Evolutionary conservation across 2,113 vertebrate species (phyloP), one percentile per base, ranked within the genome.

Genomic region (human): DNA sequence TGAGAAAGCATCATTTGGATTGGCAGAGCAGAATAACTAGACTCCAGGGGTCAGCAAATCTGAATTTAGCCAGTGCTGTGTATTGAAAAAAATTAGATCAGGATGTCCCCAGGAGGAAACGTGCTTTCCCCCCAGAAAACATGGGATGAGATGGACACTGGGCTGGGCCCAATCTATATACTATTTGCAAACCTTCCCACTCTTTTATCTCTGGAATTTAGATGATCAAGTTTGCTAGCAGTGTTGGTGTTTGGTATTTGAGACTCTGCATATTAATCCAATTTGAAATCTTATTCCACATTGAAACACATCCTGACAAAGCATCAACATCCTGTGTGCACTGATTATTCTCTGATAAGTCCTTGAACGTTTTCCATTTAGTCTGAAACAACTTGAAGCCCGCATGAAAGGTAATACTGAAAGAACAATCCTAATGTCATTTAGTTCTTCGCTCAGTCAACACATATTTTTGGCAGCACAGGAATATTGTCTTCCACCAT

Each of bases 401-500:
- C 92, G 98, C 89, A 84, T 98, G 97, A 98, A 98, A 98, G 85
- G 80, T 95, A 96, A 98, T 98, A 87, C 97, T 98, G 96, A 97
- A 98, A 97, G 97, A 98, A 98, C 92, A 98, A 96, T 98, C 98
- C 98, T 98, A 98, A 98, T 98, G 93, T 98, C 97, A 97, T 97
- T 64, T 86, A 94, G n/a, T 89, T 97, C 89, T 96, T 97, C 92
- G 97, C 35, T 98, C 94, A 0, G 0, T 81, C 97, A 66, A 12
- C 85, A 95, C 90, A 80, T 96, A 98, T 97, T 98, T 97, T 98
- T 98, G 98, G 96, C 96, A 98, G 92, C 93, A 94, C 86, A 95
- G 96, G 95, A 86, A 96, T 98, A 98, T 96, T 98, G 86, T 91
- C 98, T 95, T 96, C 90, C 50, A 95, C 97, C 97, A 98, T 98